Evolutionary conservation across 2,797 vertebrate species (phyloP), one percentile per base, ranked within the genome.

Genomic region (Menidia menidia): DNA sequence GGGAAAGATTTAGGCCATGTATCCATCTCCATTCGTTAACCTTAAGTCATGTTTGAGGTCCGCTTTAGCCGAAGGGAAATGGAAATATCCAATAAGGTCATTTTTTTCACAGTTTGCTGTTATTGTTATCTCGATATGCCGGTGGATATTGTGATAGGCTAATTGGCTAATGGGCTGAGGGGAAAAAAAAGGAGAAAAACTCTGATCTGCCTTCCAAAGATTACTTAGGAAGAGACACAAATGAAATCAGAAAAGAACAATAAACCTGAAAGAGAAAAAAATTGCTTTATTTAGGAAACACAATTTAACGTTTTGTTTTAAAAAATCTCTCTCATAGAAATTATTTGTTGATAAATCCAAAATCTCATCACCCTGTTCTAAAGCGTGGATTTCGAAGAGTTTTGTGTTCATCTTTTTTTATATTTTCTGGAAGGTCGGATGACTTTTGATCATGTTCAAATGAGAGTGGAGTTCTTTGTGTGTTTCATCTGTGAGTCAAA

Each of bases 1-100:
- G 82, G 83, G 76, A 51, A 59, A 63, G 76, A 88, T 84, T 72
- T 64, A 75, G 81, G 81, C 78, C 72, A 67, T 4, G 25, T 32
- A 81, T 84, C 81, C 67, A 65, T 89, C 77, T 61, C 77, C 48
- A 65, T 80, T 83, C 73, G 77, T 88, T 84, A 81, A 41, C 67
- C 31, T 30, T 25, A 78, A 72, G 64, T 45, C 50, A 1, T 51
- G 43, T 71, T 71, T 68, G 51, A 70, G 56, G 75, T 73, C 48
- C 44, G 50, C 31, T 32, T 19, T 50, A 42, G 78, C 87, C 64
- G 47, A 7, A 66, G 69, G 82, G 68, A 58, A 61, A 35, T 52
- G 43, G 52, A 72, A 74, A 75, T 72, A 44, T 72, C 73, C 61
- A 56, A 58, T 78, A 56, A 79, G 69, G 70, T 86, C 64, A 75